These are phyloP conservation scores for Dorcus parallelipipedus DNA, from an alignment of 2,888 invertebrate species.

Conservation along the genomic window DNA sequence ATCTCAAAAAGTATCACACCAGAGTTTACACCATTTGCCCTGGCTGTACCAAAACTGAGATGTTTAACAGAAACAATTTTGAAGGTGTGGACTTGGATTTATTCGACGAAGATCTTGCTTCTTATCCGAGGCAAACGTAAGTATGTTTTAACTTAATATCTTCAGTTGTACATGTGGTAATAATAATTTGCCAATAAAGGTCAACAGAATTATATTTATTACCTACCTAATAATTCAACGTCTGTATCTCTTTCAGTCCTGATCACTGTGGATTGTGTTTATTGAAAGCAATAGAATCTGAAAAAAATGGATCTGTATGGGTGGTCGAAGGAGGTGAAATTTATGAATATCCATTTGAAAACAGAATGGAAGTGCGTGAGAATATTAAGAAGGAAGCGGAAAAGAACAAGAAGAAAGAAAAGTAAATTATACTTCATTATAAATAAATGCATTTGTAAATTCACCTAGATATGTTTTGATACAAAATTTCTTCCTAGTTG, in stretches of 20 bases:
- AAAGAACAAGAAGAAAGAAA: background rate
- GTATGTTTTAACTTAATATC: background rate
- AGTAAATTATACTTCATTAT: too few relatives aligned
- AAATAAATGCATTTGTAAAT: too few relatives aligned
- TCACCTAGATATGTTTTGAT: too few relatives aligned
- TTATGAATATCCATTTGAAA: slow-evolving; percentile 22
- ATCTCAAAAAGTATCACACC: slow-evolving; percentile 20
- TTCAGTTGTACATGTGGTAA: too few relatives aligned
- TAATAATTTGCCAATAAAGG: background rate
- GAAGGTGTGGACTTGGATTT: background rate
- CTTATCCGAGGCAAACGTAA: background rate
- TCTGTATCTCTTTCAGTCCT: background rate
- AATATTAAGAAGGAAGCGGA: background rate
- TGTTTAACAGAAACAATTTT: background rate
- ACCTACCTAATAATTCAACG: too few relatives aligned
- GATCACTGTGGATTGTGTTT: slow-evolving; percentile 13
- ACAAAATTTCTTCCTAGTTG: too few relatives aligned
- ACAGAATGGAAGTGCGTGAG: background rate
- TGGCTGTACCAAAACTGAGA: slow-evolving; percentile 16
- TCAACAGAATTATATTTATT: background rate
- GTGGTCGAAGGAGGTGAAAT: slow-evolving; percentile 19
- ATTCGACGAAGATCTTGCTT: background rate
- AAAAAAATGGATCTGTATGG: slow-evolving; percentile 26
- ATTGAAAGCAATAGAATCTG: slow-evolving; percentile 21
- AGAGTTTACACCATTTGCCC: slow-evolving; percentile 28